Percentiles rank a stretch among this genome's conserved stretches.
These are phyloP conservation scores for Drosophila hydei DNA, from an alignment of 1,140 invertebrate genomes.

Conservation along the genomic window DNA sequence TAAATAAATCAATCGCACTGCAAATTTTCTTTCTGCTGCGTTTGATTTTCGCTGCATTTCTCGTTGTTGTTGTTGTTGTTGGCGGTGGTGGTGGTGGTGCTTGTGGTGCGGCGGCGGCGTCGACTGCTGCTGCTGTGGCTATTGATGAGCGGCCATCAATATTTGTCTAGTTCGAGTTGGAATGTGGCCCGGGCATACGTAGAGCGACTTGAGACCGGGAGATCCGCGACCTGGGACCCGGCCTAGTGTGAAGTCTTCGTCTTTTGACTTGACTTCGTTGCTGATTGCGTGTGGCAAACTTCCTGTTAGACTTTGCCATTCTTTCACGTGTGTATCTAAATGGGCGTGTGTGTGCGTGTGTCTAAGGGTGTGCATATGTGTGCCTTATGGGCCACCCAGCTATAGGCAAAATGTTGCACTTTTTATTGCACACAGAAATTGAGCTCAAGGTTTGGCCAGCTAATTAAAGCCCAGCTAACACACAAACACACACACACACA, in stretches of 20 bases:
- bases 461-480: constrained; percentile 63
- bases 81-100: constrained; percentile 20
- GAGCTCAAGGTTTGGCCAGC: constrained; percentile 66
- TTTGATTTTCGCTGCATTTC: constrained; percentile 57
- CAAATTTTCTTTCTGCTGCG: constrained; percentile 62
- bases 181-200: constrained; percentile 65
- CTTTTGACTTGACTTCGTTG: constrained; percentile 32
- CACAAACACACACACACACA: constrained; percentile 30
- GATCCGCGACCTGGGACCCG: constrained; percentile 39
- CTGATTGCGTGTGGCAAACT: constrained; percentile 79
- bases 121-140: constrained; percentile 61
- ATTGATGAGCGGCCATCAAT: constrained; percentile 82
- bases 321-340: background rate
- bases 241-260: constrained; percentile 50
- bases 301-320: constrained; percentile 67
- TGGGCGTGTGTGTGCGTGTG: constrained; percentile 21
- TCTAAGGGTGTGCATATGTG: constrained; percentile 9
- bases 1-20: constrained; percentile 80
- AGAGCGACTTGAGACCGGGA: constrained; percentile 14
- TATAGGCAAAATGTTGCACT: constrained; percentile 46
- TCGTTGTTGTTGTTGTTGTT: constrained; percentile 37
- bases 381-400: constrained; percentile 37
- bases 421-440: constrained; percentile 58
- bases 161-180: constrained; percentile 80
- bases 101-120: constrained; percentile 32